Evolutionary conservation across 2,888 invertebrate species (phyloP), one percentile per base, ranked within the genome.

Genomic region (Drosophila vallismaia): DNA sequence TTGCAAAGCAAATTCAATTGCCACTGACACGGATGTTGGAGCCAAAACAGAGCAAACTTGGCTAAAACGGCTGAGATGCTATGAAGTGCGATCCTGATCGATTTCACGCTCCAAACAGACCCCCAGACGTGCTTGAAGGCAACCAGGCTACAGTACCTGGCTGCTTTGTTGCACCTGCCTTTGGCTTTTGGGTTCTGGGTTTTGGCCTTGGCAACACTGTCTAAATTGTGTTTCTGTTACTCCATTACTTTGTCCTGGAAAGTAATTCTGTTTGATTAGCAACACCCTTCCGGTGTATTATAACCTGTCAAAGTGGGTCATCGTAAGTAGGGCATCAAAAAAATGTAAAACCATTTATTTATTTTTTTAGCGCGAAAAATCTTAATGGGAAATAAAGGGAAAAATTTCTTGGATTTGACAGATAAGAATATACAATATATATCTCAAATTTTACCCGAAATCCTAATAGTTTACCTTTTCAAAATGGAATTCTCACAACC

Each of bases 1-100:
- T 19, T 31, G 57, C 19, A 52, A 52, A 69, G 74, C 58, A 71
- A 74, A 81, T 74, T 80, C 79, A 81, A 80, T 85, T 82, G 85
- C 60, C 74, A 76, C 69, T 76, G 86, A 69, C 64, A 75, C 68
- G 74, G 70, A 54, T 52, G 59, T 62, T 71, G 44, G 6, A 9
- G 62, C 67, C 60, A 72, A 62, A 74, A 62, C 71, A 58, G 48
- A 44, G 33, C 48, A 52, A 55, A 29, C 26, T 40, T 14, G 45
- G 46, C 31, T 26, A 31, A 54, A 31, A 45, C 26, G 54, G 45
- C 62, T 44, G 46, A 56, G 19, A 28, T 26, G 49, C 14, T 8
- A 3, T 48, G 28, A 26, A 44, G 44, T 33, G 48, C 54, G 26
- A 14, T 5, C 24, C 14, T 77, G 80, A 86, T 86, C 81, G 83